phyloP scores from a whole-genome alignment of 2,113 vertebrate genomes.

The Capreolus pygargus region DNA sequence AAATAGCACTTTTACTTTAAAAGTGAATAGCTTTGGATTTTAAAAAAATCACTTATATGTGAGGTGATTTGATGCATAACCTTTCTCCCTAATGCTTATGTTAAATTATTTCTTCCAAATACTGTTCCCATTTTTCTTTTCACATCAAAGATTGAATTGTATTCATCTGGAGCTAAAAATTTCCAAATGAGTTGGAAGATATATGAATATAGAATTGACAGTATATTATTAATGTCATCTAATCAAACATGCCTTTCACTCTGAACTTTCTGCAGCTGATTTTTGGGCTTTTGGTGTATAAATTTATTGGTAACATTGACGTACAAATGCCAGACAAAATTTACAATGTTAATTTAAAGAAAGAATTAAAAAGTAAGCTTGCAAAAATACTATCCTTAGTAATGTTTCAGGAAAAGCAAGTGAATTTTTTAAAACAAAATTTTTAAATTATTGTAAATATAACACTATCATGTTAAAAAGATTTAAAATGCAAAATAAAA shows the following conservation, averaged over 20 bases:
- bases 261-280: constrained; percentile 39
- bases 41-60: background rate
- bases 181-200: constrained; percentile 37
- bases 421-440: background rate
- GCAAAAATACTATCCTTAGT: background rate
- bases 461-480: background rate
- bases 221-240: constrained; percentile 57
- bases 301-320: background rate
- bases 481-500: constrained; percentile 18
- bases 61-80: background rate
- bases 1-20: constrained; percentile 9
- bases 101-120: constrained; percentile 4
- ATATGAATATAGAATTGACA: constrained; percentile 51
- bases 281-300: constrained; percentile 26
- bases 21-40: background rate
- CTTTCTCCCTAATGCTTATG: background rate
- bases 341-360: constrained; percentile 25
- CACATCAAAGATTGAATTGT: background rate
- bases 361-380: background rate
- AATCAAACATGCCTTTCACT: constrained; percentile 41
- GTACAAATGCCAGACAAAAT: constrained; percentile 13
- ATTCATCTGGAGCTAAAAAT: constrained; percentile 55
- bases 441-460: background rate
- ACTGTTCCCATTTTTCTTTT: constrained; percentile 28
- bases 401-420: background rate